A percentile compares a stretch with the other conserved stretches of the same genome.
Evolutionary conservation across 2,797 vertebrate genomes (phyloP).

Genomic region (Salarias fasciatus): DNA sequence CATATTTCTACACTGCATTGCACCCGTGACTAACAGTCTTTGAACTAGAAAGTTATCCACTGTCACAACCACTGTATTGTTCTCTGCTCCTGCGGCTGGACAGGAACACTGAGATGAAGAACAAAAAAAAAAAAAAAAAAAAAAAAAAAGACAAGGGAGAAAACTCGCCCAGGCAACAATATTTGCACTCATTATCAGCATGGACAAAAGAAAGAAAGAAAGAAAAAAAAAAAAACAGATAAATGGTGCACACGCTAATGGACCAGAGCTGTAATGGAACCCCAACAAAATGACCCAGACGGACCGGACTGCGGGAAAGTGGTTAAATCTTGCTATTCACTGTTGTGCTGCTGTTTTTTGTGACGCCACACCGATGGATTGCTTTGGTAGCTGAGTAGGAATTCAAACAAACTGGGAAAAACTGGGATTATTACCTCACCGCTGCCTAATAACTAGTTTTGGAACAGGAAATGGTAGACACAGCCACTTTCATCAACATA

Average conservation of each 20-base stretch:
- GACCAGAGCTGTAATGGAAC: constrained; percentile 1
- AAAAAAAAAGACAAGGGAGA: too few relatives aligned
- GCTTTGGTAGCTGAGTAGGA: too few relatives aligned
- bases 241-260: not conserved
- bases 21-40: too few relatives aligned
- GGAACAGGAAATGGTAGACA: too few relatives aligned
- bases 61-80: not conserved
- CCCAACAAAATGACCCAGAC: constrained; percentile 8
- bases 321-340: constrained; percentile 14
- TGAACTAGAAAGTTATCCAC: not conserved
- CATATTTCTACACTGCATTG: not conserved
- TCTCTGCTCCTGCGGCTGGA: not conserved
- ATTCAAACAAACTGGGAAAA: too few relatives aligned
- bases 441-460: too few relatives aligned
- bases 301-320: constrained; percentile 15
- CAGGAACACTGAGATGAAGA: too few relatives aligned
- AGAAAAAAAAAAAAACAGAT: not conserved
- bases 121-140: too few relatives aligned
- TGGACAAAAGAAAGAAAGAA: not conserved
- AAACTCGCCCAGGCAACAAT: too few relatives aligned
- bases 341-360: constrained; percentile 12
- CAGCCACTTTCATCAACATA: too few relatives aligned
- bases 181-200: too few relatives aligned
- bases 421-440: too few relatives aligned
- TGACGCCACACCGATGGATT: not conserved